Conservation (phyloP, 2,888 invertebrate genomes). For the Nephrotoma flavescens region DNA sequence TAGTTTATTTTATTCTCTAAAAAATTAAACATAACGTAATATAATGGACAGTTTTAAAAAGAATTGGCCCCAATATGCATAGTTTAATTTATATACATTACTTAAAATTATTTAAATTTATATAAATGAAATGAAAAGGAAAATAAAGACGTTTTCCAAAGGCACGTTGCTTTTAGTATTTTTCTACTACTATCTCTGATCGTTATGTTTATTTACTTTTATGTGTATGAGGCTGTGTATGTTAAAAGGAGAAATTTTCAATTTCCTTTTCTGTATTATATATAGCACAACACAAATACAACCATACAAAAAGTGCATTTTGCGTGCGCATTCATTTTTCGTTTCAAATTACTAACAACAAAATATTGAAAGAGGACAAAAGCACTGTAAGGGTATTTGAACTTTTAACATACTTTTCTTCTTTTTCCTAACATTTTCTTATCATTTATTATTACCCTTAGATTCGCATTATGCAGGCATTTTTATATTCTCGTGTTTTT, state of each 20-base stretch:
- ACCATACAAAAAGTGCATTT: neutral
- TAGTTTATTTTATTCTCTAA: too few species aligned
- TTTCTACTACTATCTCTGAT: neutral
- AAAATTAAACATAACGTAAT: too few species aligned
- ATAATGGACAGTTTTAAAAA: too few species aligned
- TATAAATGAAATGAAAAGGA: too few species aligned
- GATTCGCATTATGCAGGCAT: neutral
- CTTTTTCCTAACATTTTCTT: neutral
- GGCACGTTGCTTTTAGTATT: neutral
- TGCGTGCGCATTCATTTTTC: neutral
- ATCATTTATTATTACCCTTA: neutral
- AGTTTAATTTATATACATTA: too few species aligned
- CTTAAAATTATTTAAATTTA: too few species aligned
- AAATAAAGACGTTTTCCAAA: neutral
- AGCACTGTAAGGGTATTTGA: conserved; percentile 1
- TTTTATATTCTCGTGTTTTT: neutral
- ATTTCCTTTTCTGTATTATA: neutral
- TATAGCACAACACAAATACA: neutral
- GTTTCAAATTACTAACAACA: neutral
- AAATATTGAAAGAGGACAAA: neutral
- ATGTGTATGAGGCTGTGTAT: neutral
- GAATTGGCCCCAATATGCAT: too few species aligned
- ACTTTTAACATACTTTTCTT: conserved; percentile 2
- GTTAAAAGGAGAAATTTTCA: neutral
- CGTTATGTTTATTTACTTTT: neutral